Conservation (phyloP, 2,113 vertebrate species). For the Scolopax mira region DNA sequence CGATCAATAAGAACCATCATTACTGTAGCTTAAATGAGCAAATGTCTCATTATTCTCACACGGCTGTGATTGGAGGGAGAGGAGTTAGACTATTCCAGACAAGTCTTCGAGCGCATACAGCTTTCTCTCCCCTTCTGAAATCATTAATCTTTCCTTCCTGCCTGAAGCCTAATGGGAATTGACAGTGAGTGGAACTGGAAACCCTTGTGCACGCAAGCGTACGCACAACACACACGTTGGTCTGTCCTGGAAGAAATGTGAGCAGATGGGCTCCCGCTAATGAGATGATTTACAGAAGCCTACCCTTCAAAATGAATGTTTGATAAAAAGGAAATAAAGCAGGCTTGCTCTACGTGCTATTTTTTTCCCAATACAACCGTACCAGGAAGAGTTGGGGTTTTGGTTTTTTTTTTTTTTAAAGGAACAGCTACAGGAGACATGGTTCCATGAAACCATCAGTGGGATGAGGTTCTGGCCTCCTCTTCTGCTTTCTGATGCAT, state of each 20-base stretch:
- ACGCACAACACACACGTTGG: background rate
- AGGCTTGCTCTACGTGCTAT: background rate
- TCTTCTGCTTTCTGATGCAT: background rate
- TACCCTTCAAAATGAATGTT: background rate
- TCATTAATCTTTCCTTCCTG: background rate
- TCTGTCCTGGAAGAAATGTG: background rate
- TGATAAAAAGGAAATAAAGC: constrained; percentile 5
- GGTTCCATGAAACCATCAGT: background rate
- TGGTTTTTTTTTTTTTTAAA: background rate
- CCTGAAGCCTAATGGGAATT: background rate
- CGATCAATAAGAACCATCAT: background rate
- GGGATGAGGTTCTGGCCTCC: background rate
- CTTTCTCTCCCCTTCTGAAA: background rate
- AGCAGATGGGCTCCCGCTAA: constrained; percentile 41
- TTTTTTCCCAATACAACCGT: background rate
- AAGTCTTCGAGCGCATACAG: background rate
- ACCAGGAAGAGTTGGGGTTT: background rate
- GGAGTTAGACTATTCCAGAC: background rate
- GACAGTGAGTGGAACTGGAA: background rate
- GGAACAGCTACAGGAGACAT: background rate
- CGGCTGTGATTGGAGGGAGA: background rate
- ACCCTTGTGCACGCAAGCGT: background rate
- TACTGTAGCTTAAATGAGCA: background rate
- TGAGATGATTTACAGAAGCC: background rate
- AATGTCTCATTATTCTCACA: background rate